phyloP scores from a whole-genome alignment of 2,113 vertebrate species.

The Neolamprologus brichardi region DNA sequence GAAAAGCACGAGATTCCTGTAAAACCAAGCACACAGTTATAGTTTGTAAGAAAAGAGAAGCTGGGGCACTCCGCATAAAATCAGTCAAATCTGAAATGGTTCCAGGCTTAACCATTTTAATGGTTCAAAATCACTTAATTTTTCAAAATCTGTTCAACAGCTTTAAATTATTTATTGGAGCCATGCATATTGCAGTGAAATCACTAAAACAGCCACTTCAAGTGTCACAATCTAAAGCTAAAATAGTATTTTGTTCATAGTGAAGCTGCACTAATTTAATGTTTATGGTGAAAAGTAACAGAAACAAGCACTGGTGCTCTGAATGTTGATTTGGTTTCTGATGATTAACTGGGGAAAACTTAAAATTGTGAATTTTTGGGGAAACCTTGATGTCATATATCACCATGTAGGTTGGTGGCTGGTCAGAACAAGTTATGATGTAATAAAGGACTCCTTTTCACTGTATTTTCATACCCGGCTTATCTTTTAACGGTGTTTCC shows the following conservation, averaged over 20 bases:
- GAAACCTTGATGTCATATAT: rapidly evolving
- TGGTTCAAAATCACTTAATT: not conserved
- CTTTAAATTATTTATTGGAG: not conserved
- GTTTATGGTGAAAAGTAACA: not conserved
- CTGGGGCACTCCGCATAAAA: rapidly evolving
- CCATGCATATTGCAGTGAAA: not conserved
- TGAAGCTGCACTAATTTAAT: not conserved
- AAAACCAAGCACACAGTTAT: not conserved
- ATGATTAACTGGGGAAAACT: not conserved
- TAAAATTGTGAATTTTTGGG: not conserved
- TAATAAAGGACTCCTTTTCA: not conserved
- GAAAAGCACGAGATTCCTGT: not conserved
- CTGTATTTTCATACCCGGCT: not conserved
- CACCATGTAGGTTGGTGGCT: rapidly evolving
- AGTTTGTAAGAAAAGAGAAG: not conserved
- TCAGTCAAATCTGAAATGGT: not conserved
- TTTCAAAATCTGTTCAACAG: not conserved
- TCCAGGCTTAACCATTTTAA: too few relatives aligned
- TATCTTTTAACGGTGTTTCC: not conserved
- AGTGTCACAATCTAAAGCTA: rapidly evolving
- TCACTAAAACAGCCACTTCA: not conserved
- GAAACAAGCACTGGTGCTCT: not conserved
- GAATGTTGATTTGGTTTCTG: not conserved
- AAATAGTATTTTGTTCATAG: not conserved
- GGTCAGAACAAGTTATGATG: not conserved